Evolutionary conservation across 2,888 invertebrate genomes (phyloP).

Genomic region (Dermolepida albohirtum): DNA sequence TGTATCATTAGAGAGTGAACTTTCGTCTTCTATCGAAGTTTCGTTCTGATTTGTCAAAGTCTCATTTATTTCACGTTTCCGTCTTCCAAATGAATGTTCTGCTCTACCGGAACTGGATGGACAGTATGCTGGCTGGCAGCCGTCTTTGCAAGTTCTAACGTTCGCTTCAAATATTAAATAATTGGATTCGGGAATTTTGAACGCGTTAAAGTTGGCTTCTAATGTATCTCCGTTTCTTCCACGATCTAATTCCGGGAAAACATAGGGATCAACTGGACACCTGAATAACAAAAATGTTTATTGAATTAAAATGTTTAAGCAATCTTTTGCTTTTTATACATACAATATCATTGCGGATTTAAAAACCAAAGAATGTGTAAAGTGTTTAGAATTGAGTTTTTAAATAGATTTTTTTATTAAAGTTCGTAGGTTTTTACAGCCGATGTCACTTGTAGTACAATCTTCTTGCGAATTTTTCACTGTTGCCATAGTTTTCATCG

Average conservation of each 20-base stretch:
- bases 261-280: conserved; percentile 91
- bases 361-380: too few relatives aligned
- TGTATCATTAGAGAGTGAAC: conserved; percentile 49
- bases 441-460: too few relatives aligned
- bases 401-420: too few relatives aligned
- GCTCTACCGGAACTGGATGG: conserved; percentile 82
- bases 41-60: conserved; percentile 50
- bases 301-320: conserved; percentile 4
- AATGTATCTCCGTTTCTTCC: conserved; percentile 87
- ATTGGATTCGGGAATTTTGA: conserved; percentile 94
- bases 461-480: too few relatives aligned
- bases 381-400: too few relatives aligned
- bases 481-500: too few relatives aligned
- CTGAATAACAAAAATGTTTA: conserved; percentile 65
- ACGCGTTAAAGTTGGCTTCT: conserved; percentile 92
- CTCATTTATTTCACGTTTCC: conserved; percentile 69
- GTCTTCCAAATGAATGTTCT: conserved; percentile 85
- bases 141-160: conserved; percentile 88
- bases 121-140: conserved; percentile 92
- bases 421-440: too few relatives aligned
- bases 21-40: conserved; percentile 52
- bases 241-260: conserved; percentile 90
- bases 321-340: background rate
- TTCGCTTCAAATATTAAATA: conserved; percentile 94
- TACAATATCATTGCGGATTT: too few relatives aligned